phyloP scores from a whole-genome alignment of 2,888 invertebrate genomes.

The Andrena trimmerana region DNA sequence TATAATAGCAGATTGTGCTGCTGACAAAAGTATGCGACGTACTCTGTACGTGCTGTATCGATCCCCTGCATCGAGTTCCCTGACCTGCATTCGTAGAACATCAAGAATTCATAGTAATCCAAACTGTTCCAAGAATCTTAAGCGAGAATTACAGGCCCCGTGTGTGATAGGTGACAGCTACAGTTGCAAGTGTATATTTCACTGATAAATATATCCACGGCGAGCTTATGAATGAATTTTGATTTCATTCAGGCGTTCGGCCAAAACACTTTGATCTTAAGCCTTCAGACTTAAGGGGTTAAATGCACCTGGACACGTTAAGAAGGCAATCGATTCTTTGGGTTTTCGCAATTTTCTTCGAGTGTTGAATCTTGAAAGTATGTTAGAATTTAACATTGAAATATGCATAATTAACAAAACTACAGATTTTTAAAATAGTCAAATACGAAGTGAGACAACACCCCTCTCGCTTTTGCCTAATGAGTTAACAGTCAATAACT shows the following conservation, averaged over 20 bases:
- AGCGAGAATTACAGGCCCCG: conserved; percentile 1
- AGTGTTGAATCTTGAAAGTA: too few species aligned
- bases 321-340: too few species aligned
- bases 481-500: too few species aligned
- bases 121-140: conserved; percentile 15
- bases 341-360: too few species aligned
- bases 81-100: conserved; percentile 26
- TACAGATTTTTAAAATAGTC: too few species aligned
- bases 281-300: background rate
- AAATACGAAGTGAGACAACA: too few species aligned
- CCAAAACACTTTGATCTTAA: background rate
- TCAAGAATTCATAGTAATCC: conserved; percentile 16
- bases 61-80: background rate
- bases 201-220: conserved; percentile 13
- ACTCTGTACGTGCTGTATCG: background rate
- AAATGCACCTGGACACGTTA: too few species aligned
- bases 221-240: background rate
- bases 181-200: background rate
- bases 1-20: background rate
- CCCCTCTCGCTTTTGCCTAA: too few species aligned
- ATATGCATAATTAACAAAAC: too few species aligned
- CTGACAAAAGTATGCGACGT: background rate
- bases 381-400: too few species aligned
- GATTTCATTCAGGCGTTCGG: background rate
- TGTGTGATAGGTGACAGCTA: conserved; percentile 5